phyloP scores from a whole-genome alignment of 37 sponge, comb jelly and placozoan species.

The Amphimedon queenslandica region DNA sequence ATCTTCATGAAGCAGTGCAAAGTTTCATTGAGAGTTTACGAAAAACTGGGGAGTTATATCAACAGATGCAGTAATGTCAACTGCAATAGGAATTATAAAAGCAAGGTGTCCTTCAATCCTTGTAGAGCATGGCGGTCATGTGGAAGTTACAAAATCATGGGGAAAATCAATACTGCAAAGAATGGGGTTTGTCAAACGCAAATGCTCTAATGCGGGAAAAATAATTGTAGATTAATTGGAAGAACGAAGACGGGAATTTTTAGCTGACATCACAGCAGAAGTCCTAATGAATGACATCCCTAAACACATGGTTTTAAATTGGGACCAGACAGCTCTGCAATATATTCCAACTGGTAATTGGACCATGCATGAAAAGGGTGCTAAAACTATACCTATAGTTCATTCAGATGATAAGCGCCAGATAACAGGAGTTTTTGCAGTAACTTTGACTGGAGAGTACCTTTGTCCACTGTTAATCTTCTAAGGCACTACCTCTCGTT shows the following conservation, averaged over 20 bases:
- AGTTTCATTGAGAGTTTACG: no score
- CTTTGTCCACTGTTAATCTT: slow-evolving; percentile 43
- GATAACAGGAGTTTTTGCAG: slow-evolving; percentile 47
- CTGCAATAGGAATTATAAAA: no score
- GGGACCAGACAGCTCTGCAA: slow-evolving; percentile 40
- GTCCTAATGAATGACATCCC: slow-evolving; percentile 29
- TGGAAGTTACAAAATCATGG: slow-evolving; percentile 27
- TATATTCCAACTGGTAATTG: slow-evolving; percentile 33
- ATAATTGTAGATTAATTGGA: slow-evolving; percentile 19
- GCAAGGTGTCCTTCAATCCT: no score
- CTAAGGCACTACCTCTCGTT: slow-evolving; percentile 26
- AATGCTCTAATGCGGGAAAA: slow-evolving; percentile 24
- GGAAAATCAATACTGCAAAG: slow-evolving; percentile 30
- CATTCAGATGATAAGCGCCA: slow-evolving; percentile 42
- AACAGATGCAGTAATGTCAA: no score
- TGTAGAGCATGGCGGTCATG: slow-evolving; percentile 34
- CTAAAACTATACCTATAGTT: slow-evolving; percentile 21
- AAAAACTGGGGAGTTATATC: no score
- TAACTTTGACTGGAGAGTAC: slow-evolving; percentile 12
- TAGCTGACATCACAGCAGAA: slow-evolving; percentile 21
- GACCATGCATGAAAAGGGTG: slow-evolving; percentile 31
- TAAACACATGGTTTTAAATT: slow-evolving; percentile 28
- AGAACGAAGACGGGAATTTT: slow-evolving; percentile 18
- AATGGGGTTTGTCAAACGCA: slow-evolving; percentile 42
- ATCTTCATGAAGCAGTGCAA: no score